Evolutionary conservation across 2,797 vertebrate species (phyloP).

Genomic region (Malacoctenus gilli): DNA sequence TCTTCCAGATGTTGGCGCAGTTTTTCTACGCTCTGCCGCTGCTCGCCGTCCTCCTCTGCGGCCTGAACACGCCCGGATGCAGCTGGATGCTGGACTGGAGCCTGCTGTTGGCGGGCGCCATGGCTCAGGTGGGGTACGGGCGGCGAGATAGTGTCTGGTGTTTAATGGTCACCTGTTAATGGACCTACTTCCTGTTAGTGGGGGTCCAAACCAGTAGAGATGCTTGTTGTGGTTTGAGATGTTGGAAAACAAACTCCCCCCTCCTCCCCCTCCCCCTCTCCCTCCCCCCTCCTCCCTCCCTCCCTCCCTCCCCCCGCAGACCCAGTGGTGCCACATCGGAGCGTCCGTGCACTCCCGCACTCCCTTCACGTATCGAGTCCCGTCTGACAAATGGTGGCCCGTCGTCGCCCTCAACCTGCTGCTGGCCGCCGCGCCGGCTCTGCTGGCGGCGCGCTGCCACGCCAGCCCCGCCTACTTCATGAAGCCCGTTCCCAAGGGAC

Average conservation of each 20-base stretch:
- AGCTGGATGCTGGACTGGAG: constrained; percentile 93
- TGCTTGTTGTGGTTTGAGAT: too few species aligned
- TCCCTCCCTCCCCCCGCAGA: constrained; percentile 72
- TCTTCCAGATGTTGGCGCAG: constrained; percentile 87
- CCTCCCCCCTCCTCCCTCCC: constrained; percentile 5
- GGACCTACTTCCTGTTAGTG: too few species aligned
- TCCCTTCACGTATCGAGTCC: constrained; percentile 92
- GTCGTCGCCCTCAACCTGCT: constrained; percentile 85
- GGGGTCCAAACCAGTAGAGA: too few species aligned
- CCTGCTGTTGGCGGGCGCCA: constrained; percentile 87
- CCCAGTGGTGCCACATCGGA: constrained; percentile 93
- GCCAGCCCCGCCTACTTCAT: constrained; percentile 84
- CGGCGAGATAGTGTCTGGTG: too few species aligned
- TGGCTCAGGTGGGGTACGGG: constrained; percentile 89
- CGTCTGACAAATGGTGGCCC: constrained; percentile 81
- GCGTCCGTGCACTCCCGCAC: constrained; percentile 89
- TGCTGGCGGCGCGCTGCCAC: constrained; percentile 87
- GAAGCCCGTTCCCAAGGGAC: constrained; percentile 42
- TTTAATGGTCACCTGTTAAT: too few species aligned
- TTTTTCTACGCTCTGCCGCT: constrained; percentile 90
- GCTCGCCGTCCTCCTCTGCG: constrained; percentile 79
- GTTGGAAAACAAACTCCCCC: too few species aligned
- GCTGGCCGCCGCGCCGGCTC: constrained; percentile 75
- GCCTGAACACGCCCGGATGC: constrained; percentile 86
- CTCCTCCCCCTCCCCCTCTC: neutral